Evolutionary conservation across 2,797 vertebrate species (phyloP), one percentile per base, ranked within the genome.

Genomic region (Pseudochromis fuscus): DNA sequence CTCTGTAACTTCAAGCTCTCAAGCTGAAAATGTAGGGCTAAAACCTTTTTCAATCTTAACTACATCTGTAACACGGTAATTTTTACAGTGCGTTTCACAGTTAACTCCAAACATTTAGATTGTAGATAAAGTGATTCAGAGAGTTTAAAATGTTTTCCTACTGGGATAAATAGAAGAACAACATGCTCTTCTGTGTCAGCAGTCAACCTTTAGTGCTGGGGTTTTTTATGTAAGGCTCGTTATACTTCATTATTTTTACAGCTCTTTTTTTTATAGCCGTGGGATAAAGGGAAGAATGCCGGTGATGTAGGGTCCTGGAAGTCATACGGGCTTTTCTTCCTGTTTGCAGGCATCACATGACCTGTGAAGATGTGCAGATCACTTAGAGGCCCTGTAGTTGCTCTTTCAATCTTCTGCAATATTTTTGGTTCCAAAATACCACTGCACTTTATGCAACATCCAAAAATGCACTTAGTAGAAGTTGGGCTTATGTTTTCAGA

Each of bases 231-330:
- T 52, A 27, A 69, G 69, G 56, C 57, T 61, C 59, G 56, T 71
- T 87, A 62, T 62, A 65, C 63, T 67, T 76, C 23, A 70, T 87
- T 83, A 64, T 82, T 81, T 84, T 79, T 79, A 65, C 24, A 60
- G 76, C 64, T n/a, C n/a, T 69, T n/a, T 70, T 83, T 87, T 91
- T 91, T 87, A 87, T 86, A 84, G 77, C 44, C 53, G 1, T 55
- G 5, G 61, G 79, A 79, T 74, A 50, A 13, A 77, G 48, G 66
- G 77, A 31, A 40, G 45, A 74, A 85, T 77, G 61, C 53, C 45
- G 24, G 31, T 31, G 63, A 72, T 69, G 70, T 44, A 24, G 16
- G 15, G 5, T 35, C 59, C 75, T 71, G 58, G 35, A 81, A 70
- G 23, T 27, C 4, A 1, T 23, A 51, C 63, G 11, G 44, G 35